A percentile compares a stretch with the other conserved stretches of the same genome.
These are phyloP conservation scores for Rhopalosiphum padi DNA, from an alignment of 1,140 invertebrate genomes.

Conservation along the genomic window DNA sequence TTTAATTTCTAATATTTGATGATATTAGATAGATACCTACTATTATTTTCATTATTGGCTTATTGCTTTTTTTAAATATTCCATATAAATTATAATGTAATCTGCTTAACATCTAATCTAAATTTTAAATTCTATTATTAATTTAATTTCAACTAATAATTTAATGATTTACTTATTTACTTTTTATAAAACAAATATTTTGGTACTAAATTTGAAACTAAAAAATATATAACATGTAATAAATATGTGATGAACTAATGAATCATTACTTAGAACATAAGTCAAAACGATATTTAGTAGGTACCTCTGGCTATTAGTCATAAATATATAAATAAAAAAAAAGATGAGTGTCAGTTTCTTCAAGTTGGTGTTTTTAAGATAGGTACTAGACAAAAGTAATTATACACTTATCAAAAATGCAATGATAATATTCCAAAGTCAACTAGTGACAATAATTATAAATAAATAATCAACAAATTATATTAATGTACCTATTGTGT, in stretches of 20 bases:
- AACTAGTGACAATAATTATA: background rate
- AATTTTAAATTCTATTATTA: background rate
- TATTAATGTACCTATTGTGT: background rate
- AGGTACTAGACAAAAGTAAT: background rate
- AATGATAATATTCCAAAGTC: background rate
- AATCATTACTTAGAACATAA: background rate
- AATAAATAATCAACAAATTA: background rate
- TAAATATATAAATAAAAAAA: slow-evolving; percentile 14
- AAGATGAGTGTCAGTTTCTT: background rate
- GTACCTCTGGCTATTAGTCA: background rate
- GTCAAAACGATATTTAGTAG: background rate
- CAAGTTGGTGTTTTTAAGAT: background rate
- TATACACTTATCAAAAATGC: background rate
- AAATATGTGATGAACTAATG: background rate
- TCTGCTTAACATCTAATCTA: background rate
- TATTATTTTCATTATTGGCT: background rate
- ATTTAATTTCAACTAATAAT: slow-evolving; percentile 12
- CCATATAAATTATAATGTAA: background rate
- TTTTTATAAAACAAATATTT: background rate
- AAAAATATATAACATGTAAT: background rate
- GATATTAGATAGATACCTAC: background rate
- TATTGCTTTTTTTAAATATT: background rate
- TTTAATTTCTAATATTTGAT: background rate
- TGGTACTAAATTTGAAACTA: background rate
- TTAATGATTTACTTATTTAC: background rate